Conservation (phyloP, 2,888 invertebrate species). For the Scaptomyza polygonia region DNA sequence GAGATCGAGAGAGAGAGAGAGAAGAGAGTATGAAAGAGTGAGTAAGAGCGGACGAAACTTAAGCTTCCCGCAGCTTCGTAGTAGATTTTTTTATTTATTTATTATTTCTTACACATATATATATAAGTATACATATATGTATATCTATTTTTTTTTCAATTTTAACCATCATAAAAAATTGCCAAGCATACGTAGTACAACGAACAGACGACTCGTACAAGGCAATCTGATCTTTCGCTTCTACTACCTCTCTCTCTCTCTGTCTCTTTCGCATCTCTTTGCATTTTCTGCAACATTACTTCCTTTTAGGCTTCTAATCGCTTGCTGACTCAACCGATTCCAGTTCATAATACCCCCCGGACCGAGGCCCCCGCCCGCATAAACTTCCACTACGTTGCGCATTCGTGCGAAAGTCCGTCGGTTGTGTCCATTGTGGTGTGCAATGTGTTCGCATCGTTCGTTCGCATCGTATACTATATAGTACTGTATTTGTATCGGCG, state of each 20-base stretch:
- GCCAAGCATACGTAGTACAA: slow-evolving; percentile 39
- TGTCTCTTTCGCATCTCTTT: slow-evolving; percentile 39
- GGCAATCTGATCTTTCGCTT: slow-evolving; percentile 54
- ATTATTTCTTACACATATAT: background rate
- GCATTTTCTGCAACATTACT: slow-evolving; percentile 80
- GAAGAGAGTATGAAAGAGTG: slow-evolving; percentile 15
- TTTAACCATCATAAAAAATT: slow-evolving; percentile 73
- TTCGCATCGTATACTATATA: slow-evolving; percentile 65
- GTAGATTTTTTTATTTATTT: slow-evolving; percentile 20
- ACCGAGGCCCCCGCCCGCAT: slow-evolving; percentile 1
- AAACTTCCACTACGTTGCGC: slow-evolving; percentile 33
- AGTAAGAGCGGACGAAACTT: slow-evolving; percentile 23
- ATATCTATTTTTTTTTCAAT: slow-evolving; percentile 54
- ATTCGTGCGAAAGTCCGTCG: slow-evolving; percentile 78
- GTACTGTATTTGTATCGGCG: slow-evolving; percentile 49
- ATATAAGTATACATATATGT: background rate
- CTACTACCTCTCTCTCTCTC: slow-evolving; percentile 10
- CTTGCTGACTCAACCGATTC: slow-evolving; percentile 68
- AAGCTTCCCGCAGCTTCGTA: slow-evolving; percentile 35
- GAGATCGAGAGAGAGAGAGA: slow-evolving; percentile 8
- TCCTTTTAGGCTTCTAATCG: slow-evolving; percentile 80
- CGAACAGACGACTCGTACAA: slow-evolving; percentile 36
- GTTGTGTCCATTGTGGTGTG: slow-evolving; percentile 32
- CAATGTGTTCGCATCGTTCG: slow-evolving; percentile 58
- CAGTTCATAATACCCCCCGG: slow-evolving; percentile 3